Base-by-base conservation (phyloP, 2,797 vertebrate species). In the Gallinago nigripennis region DNA sequence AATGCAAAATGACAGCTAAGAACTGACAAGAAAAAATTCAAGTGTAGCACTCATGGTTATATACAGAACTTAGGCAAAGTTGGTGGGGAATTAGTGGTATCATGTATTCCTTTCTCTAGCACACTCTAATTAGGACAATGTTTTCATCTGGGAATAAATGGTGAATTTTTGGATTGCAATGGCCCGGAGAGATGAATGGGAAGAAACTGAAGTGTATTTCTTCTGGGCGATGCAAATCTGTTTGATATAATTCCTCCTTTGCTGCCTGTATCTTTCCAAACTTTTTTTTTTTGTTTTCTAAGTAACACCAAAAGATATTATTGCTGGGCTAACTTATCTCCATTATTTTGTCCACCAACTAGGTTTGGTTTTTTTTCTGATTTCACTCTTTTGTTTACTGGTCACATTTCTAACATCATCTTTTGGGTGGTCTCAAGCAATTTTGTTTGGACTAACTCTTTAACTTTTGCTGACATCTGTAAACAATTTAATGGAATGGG, bases 361-460 rank as follows among this genome's bases (percentile, higher is more conserved):
- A 84, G 11, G 51, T 46, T 58, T 58, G 6, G 6, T 27, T 82
- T 83, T 88, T 16, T 54, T 88, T 82, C 80, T 88, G 21, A 78
- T 69, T 92, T 79, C 41, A 66, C 20, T 79, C 51, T 58, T 88
- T 65, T 86, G 37, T 83, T 95, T 94, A 95, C 31, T 31, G 27
- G 58, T 84, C 39, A 48, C 63, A 53, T 92, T 90, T 91, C 58
- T 91, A 90, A 58, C 50, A 81, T 20, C 35, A 24, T 51, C 80
- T 94, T 69, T 69, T 96, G 92, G 90, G 88, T 85, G 93, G 97
- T 96, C 97, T 97, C 96, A 97, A 96, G 97, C 83, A 39, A 82
- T 92, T 88, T 90, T 92, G 93, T 90, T 93, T 96, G 86, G 96
- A 97, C 92, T 95, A 96, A 91, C 70, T 95, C 96, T 95, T 97